A percentile compares a stretch with the other conserved stretches of the same genome.
These are phyloP conservation scores for Drosophila yakuba DNA, from an alignment of 1,140 invertebrate genomes.

Conservation along the genomic window DNA sequence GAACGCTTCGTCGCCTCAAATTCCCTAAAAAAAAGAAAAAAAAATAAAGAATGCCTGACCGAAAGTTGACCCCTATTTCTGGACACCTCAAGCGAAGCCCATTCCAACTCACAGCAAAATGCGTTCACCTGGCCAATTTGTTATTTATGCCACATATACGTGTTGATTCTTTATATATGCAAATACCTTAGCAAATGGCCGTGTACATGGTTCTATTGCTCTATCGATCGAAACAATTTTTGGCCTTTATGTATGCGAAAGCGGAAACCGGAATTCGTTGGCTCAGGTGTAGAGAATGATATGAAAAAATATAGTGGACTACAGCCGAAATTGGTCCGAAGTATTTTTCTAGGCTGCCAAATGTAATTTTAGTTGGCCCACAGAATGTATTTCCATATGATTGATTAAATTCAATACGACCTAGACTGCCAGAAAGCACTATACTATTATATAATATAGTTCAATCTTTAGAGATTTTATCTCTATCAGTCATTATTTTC, in stretches of 20 bases:
- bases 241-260: slow-evolving; percentile 41
- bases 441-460: too few relatives aligned
- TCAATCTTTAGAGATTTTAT: too few relatives aligned
- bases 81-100: slow-evolving; percentile 19
- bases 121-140: slow-evolving; percentile 64
- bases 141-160: slow-evolving; percentile 76
- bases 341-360: not conserved
- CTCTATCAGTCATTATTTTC: too few relatives aligned
- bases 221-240: slow-evolving; percentile 38
- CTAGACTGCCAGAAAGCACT: too few relatives aligned
- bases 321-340: not conserved
- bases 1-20: slow-evolving; percentile 23
- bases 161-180: slow-evolving; percentile 79
- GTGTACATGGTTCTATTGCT: slow-evolving; percentile 39
- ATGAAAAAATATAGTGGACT: not conserved
- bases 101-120: slow-evolving; percentile 3
- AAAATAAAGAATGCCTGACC: not conserved
- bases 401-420: too few relatives aligned
- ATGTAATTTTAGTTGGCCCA: not conserved
- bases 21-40: not conserved
- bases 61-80: slow-evolving; percentile 22
- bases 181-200: slow-evolving; percentile 44
- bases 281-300: not conserved
- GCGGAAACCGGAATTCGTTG: slow-evolving; percentile 28
- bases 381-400: not conserved